Base-by-base conservation (phyloP, 2,888 invertebrate genomes). In the Hydropsyche betteni region DNA sequence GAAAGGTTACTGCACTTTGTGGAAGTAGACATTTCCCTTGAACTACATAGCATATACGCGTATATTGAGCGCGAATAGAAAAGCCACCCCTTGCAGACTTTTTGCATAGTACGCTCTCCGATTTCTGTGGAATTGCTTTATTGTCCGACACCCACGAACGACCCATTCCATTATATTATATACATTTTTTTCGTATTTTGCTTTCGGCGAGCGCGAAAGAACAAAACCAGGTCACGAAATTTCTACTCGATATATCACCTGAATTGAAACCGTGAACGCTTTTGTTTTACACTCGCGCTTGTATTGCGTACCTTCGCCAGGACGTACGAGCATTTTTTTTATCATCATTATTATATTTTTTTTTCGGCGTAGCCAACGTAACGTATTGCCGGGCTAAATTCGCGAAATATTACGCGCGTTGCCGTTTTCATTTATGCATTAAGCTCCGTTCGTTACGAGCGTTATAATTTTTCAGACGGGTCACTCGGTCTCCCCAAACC, bases 51-150 rank as follows among this genome's bases (percentile, higher is more conserved):
- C 24, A 24, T 24, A 24, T 24, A 24, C 24, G 24, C 24, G 24
- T 24, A 44, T 44, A 6, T 10, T 44, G 44, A 6, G 44, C 44
- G 1, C 10, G 10, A 4, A 44, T 24, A 55, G 12, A 24, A 14
- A 55, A 34, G 34, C n/a, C 69, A 44, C 69, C 44, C 34, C 33
- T 5, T 24, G 34, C 7, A 34, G 12, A 12, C 24, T 33, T 24
- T 64, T 34, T 24, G 33, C 34, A 55, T 50, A 24, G 24, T 24
- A 61, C 38, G 58, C 36, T 24, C 12, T 68, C 74, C 78, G 78
- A 77, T 79, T 77, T 79, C 74, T 75, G 7, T 10, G 52, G 79
- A 79, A 79, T 79, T 79, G 79, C 79, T 79, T 79, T 79, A 79
- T 79, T 77, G 73, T 64, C 73, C 50, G 55, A 12, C 58, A 58